Conservation (phyloP, 2,888 invertebrate species). For the Pinctada fucata region DNA sequence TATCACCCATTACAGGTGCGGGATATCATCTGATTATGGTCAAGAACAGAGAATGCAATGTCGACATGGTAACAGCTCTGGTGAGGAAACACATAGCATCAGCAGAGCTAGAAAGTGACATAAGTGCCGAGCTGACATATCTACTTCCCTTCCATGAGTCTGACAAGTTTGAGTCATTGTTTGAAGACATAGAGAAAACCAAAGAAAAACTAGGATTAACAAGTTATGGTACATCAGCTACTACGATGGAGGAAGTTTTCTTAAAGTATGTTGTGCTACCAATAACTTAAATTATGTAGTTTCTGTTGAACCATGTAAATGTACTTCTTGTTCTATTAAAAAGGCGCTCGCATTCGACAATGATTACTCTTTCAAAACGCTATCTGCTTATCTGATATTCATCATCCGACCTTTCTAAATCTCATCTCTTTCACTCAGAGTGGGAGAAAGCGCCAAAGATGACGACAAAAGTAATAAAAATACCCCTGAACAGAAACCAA, state of each 20-base stretch:
- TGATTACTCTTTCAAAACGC: too few species aligned
- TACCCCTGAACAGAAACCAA: too few species aligned
- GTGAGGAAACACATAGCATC: conserved; percentile 83
- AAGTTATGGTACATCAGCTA: conserved; percentile 89
- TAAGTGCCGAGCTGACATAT: conserved; percentile 69
- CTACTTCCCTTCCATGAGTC: conserved; percentile 65
- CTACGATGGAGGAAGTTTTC: conserved; percentile 90
- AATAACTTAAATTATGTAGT: too few species aligned
- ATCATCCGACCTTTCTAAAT: too few species aligned
- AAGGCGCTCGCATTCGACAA: too few species aligned
- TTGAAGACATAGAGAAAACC: conserved; percentile 61
- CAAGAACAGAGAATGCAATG: conserved; percentile 79
- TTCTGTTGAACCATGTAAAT: too few species aligned
- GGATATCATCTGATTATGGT: conserved; percentile 88
- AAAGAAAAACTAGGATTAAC: conserved; percentile 81
- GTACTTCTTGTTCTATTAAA: too few species aligned
- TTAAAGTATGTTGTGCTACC: conserved; percentile 59
- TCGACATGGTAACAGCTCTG: conserved; percentile 80
- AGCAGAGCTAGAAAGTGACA: conserved; percentile 79
- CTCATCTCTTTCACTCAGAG: conserved; percentile 27
- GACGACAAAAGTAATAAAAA: conserved; percentile 19
- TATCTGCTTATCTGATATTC: too few species aligned
- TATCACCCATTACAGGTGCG: conserved; percentile 79
- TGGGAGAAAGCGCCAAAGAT: conserved; percentile 45
- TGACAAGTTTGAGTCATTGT: conserved; percentile 59